Evolutionary conservation across 2,113 vertebrate genomes (phyloP), one percentile per base, ranked within the genome.

Genomic region (Rhinolophus sinicus): DNA sequence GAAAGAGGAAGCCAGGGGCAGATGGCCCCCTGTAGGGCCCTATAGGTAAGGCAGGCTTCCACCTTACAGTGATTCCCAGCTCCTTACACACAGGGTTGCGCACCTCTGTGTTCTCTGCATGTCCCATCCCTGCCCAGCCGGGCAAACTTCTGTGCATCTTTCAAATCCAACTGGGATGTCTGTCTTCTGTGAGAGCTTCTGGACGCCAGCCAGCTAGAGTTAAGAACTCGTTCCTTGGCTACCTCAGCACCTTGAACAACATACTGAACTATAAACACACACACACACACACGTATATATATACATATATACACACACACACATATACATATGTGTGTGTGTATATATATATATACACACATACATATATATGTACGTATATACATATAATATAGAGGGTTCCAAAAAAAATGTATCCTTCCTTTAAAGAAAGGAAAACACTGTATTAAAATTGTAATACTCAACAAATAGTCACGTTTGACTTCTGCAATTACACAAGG

Each of bases 201-300:
- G 75, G 47, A 87, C 8, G 16, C 6, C 5, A 62, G 78, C 22
- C 8, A 12, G 54, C 50, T 54, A 14, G 52, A 35, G 8, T 50
- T 62, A 85, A 84, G 65, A 56, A 52, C 15, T 40, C 18, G 35
- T 9, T 76, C 80, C 24, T 11, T 52, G 44, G 69, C 64, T 50
- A 22, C 64, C 90, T 73, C 33, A 72, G 90, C 50, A 44, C 86
- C 50, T 40, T 75, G 76, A 40, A 90, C 26, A 40, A 90, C 26
- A 52, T 22, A 87, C 2, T 40, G 2, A 92, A 62, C 8, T 15
- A 21, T 22, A 75, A 94, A 81, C n/a, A 88, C 40, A 44, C 40
- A 44, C 40, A 44, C 40, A 44, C 6, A 44, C 6, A 44, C 40
- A 44, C n/a, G 30, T 73, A n/a, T 40, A 26, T 60, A 60, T 24